Percentiles rank a stretch among this genome's conserved stretches.
Evolutionary conservation across 2,797 vertebrate species (phyloP).

Genomic region (Iguana delicatissima): DNA sequence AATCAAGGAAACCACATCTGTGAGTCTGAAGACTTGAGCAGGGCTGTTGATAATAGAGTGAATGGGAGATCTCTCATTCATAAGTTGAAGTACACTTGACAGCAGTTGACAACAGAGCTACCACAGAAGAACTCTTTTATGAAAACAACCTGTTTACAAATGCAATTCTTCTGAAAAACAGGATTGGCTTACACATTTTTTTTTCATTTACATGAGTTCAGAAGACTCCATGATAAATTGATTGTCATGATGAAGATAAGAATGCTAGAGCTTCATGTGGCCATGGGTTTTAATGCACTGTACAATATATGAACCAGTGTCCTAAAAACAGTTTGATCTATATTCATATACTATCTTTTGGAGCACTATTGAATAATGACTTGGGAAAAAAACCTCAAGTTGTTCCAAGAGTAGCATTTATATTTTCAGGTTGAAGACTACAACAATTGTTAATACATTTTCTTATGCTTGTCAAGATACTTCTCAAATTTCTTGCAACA

Average conservation of each 20-base stretch:
- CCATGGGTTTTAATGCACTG: not conserved
- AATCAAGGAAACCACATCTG: no score
- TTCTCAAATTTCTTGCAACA: not conserved
- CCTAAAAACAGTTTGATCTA: not conserved
- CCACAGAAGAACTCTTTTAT: no score
- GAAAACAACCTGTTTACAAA: not conserved
- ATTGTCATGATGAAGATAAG: not conserved
- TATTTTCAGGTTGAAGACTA: not conserved
- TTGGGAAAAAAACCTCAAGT: not conserved
- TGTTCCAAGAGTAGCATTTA: not conserved
- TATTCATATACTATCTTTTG: not conserved
- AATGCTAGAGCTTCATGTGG: not conserved
- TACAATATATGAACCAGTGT: not conserved
- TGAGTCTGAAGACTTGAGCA: no score
- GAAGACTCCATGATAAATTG: not conserved
- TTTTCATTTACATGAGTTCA: not conserved
- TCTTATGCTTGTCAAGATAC: not conserved
- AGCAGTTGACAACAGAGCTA: no score
- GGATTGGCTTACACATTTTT: not conserved
- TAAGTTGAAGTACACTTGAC: no score
- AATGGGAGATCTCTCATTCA: no score
- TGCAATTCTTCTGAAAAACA: not conserved
- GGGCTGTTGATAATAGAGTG: no score
- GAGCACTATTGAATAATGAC: not conserved
- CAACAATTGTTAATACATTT: not conserved